Base-by-base conservation (phyloP, 2,888 invertebrate genomes). In the Taphrorychus bicolor region DNA sequence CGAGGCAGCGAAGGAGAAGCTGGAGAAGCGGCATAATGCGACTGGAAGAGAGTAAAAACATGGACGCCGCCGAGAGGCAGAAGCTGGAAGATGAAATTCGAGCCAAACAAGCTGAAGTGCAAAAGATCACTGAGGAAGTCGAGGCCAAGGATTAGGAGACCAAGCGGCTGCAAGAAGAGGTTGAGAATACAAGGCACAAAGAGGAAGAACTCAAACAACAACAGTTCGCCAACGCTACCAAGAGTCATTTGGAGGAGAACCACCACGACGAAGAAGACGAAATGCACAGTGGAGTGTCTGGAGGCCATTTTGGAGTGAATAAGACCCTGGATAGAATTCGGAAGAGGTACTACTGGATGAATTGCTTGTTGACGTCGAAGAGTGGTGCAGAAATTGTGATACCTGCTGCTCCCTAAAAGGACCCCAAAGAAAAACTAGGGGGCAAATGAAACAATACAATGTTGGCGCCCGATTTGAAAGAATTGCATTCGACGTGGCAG, bases 1-100 rank as follows among this genome's bases (percentile, higher is more conserved):
- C 80, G 95, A 97, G 82, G 91, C 91, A 70, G 94, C 95, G 78
- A 96, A 96, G 85, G 94, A 95, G 79, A 94, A 95, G 82, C 86
- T 96, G 69, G 96, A 96, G 83, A 85, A 88, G 81, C 88, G 93
- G 75, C 95, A 95, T 85, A 93, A 92, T 83, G 76, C 91, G 95
- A 79, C 88, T 98, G 75, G 96, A 97, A 83, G 93, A 94, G 82
- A 92, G 92, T 80, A 94, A 95, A 87, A 92, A 93, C 79, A 91
- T 97, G 93, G 97, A 97, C 83, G 92, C 93, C 53, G 94, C 89
- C 2, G 82, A 95, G 83, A 88, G 78, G 77, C 87, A 87, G 73
- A 95, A 95, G 83, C 85, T 95, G 70, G 95, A 96, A 80, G 94
- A 95, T 64, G 96, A 95, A 84, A 96, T 96, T 79, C 88, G 87